Conservation (phyloP, 2,113 vertebrate genomes). For the Calyptomena viridis region DNA sequence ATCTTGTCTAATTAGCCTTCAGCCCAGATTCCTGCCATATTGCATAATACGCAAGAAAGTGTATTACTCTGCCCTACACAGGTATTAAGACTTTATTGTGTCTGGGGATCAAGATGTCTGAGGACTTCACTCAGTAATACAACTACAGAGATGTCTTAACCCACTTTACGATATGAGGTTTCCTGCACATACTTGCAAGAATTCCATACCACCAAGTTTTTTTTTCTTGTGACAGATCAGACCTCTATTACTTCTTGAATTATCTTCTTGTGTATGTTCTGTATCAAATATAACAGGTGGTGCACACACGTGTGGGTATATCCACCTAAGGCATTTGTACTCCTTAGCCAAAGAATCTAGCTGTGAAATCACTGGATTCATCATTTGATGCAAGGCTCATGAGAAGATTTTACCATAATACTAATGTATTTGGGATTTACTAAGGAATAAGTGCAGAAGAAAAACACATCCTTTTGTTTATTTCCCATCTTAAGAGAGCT, state of each 20-base stretch:
- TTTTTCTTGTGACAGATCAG: neutral
- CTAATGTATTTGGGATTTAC: neutral
- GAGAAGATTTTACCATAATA: neutral
- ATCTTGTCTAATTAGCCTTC: neutral
- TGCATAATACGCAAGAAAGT: neutral
- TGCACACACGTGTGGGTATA: rapidly evolving
- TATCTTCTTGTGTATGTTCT: neutral
- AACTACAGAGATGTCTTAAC: neutral
- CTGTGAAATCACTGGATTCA: neutral
- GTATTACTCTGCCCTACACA: neutral
- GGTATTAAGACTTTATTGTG: neutral
- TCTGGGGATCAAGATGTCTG: neutral
- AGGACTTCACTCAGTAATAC: neutral
- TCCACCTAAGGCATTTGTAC: neutral
- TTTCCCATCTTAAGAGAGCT: neutral
- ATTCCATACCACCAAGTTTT: neutral
- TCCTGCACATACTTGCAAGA: neutral
- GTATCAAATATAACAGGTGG: neutral
- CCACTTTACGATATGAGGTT: neutral
- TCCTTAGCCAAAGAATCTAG: neutral
- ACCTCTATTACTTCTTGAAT: neutral
- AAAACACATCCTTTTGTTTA: neutral
- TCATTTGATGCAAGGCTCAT: neutral
- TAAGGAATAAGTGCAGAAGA: neutral
- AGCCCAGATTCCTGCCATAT: neutral